Base-by-base conservation (phyloP, 2,113 vertebrate genomes). In the Semnopithecus entellus region DNA sequence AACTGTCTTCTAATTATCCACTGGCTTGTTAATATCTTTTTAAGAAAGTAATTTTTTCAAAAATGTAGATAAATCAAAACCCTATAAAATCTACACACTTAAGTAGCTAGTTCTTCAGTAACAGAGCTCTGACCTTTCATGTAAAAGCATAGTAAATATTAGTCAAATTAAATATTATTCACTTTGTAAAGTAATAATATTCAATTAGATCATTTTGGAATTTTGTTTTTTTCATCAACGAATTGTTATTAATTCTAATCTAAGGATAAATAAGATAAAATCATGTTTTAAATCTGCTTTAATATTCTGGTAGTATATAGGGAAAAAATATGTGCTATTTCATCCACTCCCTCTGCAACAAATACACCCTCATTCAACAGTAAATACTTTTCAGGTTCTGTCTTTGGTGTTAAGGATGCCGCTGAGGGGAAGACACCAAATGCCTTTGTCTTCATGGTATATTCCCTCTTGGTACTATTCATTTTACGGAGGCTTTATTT, bases 251-350 rank as follows among this genome's bases (percentile, higher is more conserved):
- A 68, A 91, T 81, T 94, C 30, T 57, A 82, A 22, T 82, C 32
- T 78, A 70, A 45, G 32, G 64, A 61, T 66, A 84, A 95, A 88
- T 48, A 64, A 35, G 32, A 85, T 80, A 93, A 88, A 91, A 91
- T n/a, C 35, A 82, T 25, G 32, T 70, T 82, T n/a, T 40, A 30
- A 18, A 83, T 82, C 14, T 88, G 17, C 61, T 75, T 90, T 91
- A 64, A 40, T 81, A 45, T 83, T 79, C 50, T 8, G 3, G 35
- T 38, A 76, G 40, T 27, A 73, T 38, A 48, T 27, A 76, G 55
- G 23, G 43, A 50, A 89, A 87, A 76, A 84, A 20, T 9, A 43
- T 6, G 16, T 50, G 61, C 14, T 52, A 75, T 17, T 61, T 68
- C 12, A 55, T 59, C 45, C 66, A 57, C 25, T 59, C 48, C 1